Evolutionary conservation across 2,113 vertebrate genomes (phyloP), one percentile per base, ranked within the genome.

Genomic region (Heterotilapia buettikoferi): DNA sequence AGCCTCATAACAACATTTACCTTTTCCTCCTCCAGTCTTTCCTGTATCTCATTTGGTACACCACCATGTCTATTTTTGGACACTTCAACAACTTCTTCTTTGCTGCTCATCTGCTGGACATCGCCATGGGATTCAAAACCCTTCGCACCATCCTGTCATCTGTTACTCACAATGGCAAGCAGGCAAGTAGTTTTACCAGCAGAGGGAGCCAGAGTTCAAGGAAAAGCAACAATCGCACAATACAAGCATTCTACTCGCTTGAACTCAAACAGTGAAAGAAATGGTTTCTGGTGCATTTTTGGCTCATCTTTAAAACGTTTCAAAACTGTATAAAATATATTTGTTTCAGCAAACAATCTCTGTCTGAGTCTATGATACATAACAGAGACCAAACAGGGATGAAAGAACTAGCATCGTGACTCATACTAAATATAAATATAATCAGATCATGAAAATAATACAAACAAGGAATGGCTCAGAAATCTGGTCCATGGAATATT

Each of bases 81-180:
- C 99, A 99, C 95, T 99, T 98, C 96, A 99, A 99, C 95, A 99
- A 99, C 95, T 99, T 99, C 96, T 99, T 99, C 97, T 99, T 99
- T 36, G 99, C 99, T 71, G 98, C 98, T 87, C 99, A 99, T 78
- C 95, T 99, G 63, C 94, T 99, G 94, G 99, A 99, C 90, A 99
- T 99, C 16, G 99, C 99, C 16, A 99, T 99, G 99, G 97, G 98
- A 85, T 97, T 99, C 95, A 99, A 99, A 96, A 98, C 99, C 1
- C 78, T 99, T 47, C 93, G 98, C 90, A 99, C 98, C 4, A 99
- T 99, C 90, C 92, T 99, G 83, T 99, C 98, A 13, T 99, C 99
- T 19, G 99, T 99, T 85, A 99, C 99, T 80, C 99, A 99, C 95
- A 99, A 99, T 7, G 99, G 99, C 92, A 99, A 99, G 95, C 99